Evolutionary conservation across 2,888 invertebrate species (phyloP).

Genomic region (Operophtera brumata): DNA sequence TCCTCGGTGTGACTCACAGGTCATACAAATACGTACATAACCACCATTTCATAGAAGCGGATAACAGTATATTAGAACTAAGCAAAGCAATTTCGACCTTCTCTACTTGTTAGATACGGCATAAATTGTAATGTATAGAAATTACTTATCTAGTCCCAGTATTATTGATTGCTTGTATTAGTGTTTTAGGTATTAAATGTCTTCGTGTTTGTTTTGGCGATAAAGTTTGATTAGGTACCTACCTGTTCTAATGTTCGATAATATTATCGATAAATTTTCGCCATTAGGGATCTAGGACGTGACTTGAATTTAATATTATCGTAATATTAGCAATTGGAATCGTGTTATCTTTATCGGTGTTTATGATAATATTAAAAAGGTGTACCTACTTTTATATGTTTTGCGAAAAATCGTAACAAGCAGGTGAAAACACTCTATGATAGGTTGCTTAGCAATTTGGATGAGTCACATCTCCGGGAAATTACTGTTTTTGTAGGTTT

Average conservation of each 20-base stretch:
- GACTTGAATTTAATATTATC: neutral
- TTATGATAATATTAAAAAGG: neutral
- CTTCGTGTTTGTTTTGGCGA: constrained; percentile 18
- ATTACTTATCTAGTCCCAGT: neutral
- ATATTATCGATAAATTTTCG: neutral
- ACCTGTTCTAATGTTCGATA: neutral
- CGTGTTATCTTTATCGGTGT: neutral
- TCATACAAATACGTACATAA: constrained; percentile 10
- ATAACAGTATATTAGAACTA: neutral
- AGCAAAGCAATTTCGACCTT: constrained; percentile 4
- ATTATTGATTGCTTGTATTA: neutral
- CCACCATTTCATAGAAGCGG: constrained; percentile 6
- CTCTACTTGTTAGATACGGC: neutral
- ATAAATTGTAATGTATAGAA: neutral
- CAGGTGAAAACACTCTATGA: neutral
- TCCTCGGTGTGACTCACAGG: constrained; percentile 24
- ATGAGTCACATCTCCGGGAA: neutral
- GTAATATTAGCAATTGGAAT: neutral
- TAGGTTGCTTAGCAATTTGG: neutral
- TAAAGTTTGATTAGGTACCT: constrained; percentile 5
- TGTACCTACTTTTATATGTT: neutral
- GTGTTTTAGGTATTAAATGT: neutral
- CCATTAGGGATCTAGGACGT: neutral
- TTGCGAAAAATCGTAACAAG: neutral
- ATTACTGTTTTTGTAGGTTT: neutral